These are phyloP conservation scores for Sparidentex hasta DNA, from an alignment of 2,797 vertebrate genomes.

Conservation along the genomic window DNA sequence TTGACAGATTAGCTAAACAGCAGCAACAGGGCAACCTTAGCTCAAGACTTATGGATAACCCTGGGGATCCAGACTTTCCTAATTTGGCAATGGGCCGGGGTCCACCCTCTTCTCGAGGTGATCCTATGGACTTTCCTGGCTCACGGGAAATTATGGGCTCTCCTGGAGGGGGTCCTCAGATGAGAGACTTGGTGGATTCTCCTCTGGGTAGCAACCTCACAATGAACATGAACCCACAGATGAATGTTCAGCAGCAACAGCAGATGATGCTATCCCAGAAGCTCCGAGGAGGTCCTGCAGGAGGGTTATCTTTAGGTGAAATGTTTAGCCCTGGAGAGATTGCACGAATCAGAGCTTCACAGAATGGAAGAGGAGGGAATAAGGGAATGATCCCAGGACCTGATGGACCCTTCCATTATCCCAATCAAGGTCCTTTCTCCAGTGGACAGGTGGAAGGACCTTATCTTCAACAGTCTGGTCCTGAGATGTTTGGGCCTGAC, in stretches of 20 bases:
- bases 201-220: constrained; percentile 89
- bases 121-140: constrained; percentile 91
- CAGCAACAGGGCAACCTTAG: constrained; percentile 82
- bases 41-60: constrained; percentile 80
- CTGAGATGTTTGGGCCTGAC: constrained; percentile 91
- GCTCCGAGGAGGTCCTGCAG: constrained; percentile 86
- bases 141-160: constrained; percentile 92
- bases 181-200: constrained; percentile 92
- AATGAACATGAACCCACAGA: constrained; percentile 93
- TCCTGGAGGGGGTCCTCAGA: constrained; percentile 83
- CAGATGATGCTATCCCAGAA: constrained; percentile 93
- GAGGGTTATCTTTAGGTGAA: constrained; percentile 82
- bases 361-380: constrained; percentile 85
- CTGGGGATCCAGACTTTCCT: constrained; percentile 80
- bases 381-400: constrained; percentile 89
- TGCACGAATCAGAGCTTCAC: constrained; percentile 87
- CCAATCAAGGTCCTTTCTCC: constrained; percentile 90
- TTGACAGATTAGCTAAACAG: constrained; percentile 92
- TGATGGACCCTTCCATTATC: constrained; percentile 86
- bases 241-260: constrained; percentile 92
- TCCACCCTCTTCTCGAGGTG: constrained; percentile 82
- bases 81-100: constrained; percentile 84
- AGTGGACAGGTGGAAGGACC: constrained; percentile 88
- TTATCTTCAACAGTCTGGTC: constrained; percentile 87
- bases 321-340: constrained; percentile 90